These are phyloP conservation scores for Antennarius maculatus DNA, from an alignment of 2,797 vertebrate species.

Conservation along the genomic window DNA sequence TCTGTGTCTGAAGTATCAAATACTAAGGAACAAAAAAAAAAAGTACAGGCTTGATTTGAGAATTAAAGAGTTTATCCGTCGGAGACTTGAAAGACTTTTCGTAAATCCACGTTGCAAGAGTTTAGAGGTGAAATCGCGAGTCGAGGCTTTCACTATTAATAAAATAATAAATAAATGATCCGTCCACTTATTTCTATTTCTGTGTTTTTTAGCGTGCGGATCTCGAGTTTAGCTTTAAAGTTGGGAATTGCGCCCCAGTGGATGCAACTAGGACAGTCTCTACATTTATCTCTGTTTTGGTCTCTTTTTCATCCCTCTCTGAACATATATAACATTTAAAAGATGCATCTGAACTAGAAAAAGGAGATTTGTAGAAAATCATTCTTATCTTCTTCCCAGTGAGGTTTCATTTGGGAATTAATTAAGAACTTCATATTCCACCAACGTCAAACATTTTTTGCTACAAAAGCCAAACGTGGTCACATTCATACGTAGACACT, in stretches of 20 bases:
- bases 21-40: conserved; percentile 28
- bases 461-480: conserved; percentile 15
- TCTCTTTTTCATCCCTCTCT: background rate
- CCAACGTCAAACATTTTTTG: background rate
- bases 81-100: conserved; percentile 27
- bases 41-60: conserved; percentile 39
- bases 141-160: conserved; percentile 3
- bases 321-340: background rate
- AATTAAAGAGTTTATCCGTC: conserved; percentile 27
- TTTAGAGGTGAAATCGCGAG: conserved; percentile 25
- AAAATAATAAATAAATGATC: conserved; percentile 3
- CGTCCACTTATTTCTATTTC: background rate
- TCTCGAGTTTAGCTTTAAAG: background rate
- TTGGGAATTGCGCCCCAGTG: background rate
- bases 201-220: background rate
- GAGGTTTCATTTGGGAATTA: background rate
- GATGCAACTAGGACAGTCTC: background rate
- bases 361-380: too few species aligned
- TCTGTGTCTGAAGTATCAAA: conserved; percentile 41
- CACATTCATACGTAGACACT: conserved; percentile 9
- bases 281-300: conserved; percentile 19
- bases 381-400: too few species aligned
- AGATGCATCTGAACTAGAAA: background rate
- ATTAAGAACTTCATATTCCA: background rate
- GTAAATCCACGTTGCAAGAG: conserved; percentile 28